Percentiles rank a stretch among this genome's conserved stretches.
Conservation (phyloP, 2,888 invertebrate species). For the Eubasilissa splendida region DNA sequence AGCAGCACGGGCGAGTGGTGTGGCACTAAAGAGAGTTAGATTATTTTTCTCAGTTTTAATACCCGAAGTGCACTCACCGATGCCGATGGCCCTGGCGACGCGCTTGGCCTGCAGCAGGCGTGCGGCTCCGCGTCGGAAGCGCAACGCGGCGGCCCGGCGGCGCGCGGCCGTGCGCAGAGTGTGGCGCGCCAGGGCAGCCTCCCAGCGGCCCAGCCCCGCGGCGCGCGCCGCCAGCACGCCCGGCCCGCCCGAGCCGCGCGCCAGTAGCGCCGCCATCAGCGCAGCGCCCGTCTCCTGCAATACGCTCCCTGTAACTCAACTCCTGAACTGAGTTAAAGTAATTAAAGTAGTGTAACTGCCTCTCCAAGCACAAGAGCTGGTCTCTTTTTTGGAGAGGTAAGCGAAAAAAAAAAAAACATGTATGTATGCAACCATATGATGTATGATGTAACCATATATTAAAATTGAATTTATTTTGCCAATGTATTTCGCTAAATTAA, state of each 20-base stretch:
- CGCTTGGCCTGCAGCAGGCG: constrained; percentile 53
- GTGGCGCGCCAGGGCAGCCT: constrained; percentile 47
- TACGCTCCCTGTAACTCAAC: no score
- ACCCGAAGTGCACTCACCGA: constrained; percentile 26
- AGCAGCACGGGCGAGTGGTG: neutral
- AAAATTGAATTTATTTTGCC: no score
- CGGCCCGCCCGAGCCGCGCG: constrained; percentile 50
- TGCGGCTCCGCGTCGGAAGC: constrained; percentile 52
- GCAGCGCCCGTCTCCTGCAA: constrained; percentile 47
- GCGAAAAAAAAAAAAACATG: no score
- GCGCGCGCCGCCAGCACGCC: constrained; percentile 48
- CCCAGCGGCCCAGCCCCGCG: constrained; percentile 53
- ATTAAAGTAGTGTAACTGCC: no score
- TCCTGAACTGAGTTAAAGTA: no score
- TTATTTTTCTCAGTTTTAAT: neutral
- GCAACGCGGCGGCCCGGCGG: constrained; percentile 44
- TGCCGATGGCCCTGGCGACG: constrained; percentile 55
- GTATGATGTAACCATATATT: no score
- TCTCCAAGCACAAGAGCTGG: no score
- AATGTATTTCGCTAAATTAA: no score
- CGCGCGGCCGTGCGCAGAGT: constrained; percentile 52
- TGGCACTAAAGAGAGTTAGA: neutral
- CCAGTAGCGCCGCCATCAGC: constrained; percentile 47
- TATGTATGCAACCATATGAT: no score
- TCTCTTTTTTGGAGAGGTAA: no score